Conservation (phyloP, 2,797 vertebrate genomes). For the Myripristis murdjan region DNA sequence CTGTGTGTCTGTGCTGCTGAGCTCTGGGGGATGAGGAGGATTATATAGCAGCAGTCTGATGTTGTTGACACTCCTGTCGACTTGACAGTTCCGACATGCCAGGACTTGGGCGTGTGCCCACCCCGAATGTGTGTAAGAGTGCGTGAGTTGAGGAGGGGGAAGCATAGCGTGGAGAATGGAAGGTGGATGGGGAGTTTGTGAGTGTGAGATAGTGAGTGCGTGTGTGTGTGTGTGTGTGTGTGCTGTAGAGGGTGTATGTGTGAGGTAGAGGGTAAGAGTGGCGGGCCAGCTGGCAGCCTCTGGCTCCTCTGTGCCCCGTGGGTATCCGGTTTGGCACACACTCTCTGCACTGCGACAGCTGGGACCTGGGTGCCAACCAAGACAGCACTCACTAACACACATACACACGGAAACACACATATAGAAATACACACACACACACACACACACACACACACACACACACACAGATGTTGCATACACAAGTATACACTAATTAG, state of each 20-base stretch:
- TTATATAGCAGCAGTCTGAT: conserved; percentile 66
- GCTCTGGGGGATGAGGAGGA: conserved; percentile 51
- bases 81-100: conserved; percentile 62
- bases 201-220: conserved; percentile 33
- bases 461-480: too few relatives aligned
- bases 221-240: conserved; percentile 42
- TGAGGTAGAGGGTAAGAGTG: not conserved
- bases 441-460: conserved; percentile 2
- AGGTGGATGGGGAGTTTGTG: conserved; percentile 50
- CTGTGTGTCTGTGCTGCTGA: conserved; percentile 27
- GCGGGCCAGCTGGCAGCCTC: conserved; percentile 77
- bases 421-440: too few relatives aligned
- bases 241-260: conserved; percentile 28
- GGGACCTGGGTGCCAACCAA: conserved; percentile 66
- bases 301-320: conserved; percentile 65
- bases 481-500: too few relatives aligned
- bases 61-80: conserved; percentile 75
- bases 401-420: too few relatives aligned
- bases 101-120: conserved; percentile 62
- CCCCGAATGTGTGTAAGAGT: conserved; percentile 44
- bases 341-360: conserved; percentile 65
- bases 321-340: conserved; percentile 73
- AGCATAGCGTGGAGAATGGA: conserved; percentile 25
- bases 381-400: conserved; percentile 41
- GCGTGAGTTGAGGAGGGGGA: conserved; percentile 1